Evolutionary conservation across 2,113 vertebrate species (phyloP).

Genomic region (Podilymbus podiceps): DNA sequence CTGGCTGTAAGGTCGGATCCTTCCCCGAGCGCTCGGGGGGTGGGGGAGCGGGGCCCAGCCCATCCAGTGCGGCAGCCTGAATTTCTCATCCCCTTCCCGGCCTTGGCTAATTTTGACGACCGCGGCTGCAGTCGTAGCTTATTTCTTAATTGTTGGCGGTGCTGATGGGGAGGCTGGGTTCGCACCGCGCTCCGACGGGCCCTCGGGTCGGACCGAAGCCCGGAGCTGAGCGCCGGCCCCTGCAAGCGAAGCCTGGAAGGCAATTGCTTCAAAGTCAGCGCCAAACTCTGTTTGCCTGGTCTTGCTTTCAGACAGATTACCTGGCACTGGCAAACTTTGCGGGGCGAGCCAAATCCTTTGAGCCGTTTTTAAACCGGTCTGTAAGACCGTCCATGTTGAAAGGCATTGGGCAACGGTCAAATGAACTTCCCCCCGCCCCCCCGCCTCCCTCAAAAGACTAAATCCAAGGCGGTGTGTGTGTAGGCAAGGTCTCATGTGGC

Average conservation of each 20-base stretch:
- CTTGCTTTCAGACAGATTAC: not conserved
- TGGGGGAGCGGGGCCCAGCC: not conserved
- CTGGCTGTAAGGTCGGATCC: not conserved
- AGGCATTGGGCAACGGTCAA: not conserved
- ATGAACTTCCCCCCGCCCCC: not conserved
- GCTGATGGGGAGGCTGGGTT: not conserved
- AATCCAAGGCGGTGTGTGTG: not conserved
- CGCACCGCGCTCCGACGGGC: rapidly evolving
- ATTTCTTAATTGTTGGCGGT: not conserved
- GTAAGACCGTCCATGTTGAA: not conserved
- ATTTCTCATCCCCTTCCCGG: not conserved
- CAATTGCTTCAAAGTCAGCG: not conserved
- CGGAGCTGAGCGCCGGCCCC: not conserved
- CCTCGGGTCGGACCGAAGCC: rapidly evolving
- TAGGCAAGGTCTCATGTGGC: not conserved
- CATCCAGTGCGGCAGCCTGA: not conserved
- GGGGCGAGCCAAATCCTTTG: not conserved
- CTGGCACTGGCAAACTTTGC: not conserved
- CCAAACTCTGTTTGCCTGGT: not conserved
- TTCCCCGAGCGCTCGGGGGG: not conserved
- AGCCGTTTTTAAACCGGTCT: not conserved
- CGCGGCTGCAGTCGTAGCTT: not conserved
- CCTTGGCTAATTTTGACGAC: not conserved
- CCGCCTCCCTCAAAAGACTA: not conserved
- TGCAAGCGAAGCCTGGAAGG: not conserved